These are phyloP conservation scores for Anarsia innoxiella DNA, from an alignment of 2,888 invertebrate species.

Conservation along the genomic window DNA sequence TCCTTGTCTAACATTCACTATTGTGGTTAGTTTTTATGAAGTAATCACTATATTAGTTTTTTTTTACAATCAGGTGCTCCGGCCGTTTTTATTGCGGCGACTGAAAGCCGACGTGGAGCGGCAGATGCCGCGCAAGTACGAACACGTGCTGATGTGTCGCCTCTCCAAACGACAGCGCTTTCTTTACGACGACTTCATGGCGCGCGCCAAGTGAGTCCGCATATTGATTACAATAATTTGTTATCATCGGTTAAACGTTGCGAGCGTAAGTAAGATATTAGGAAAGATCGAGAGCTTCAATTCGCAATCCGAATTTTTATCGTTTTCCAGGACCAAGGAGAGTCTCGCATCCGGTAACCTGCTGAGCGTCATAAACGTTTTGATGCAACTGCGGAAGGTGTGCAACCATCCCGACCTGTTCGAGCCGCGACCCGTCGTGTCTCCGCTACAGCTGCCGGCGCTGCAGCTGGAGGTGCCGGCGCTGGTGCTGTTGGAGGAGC, in stretches of 20 bases:
- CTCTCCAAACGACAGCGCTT: conserved; percentile 96
- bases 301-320: too few species aligned
- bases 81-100: conserved; percentile 94
- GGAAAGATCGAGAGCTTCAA: too few species aligned
- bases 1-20: too few species aligned
- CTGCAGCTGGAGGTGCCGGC: conserved; percentile 83
- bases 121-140: conserved; percentile 96
- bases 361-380: conserved; percentile 94
- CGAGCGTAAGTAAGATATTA: too few species aligned
- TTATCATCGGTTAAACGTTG: too few species aligned
- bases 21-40: too few species aligned
- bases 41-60: too few species aligned
- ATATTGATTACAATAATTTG: neutral
- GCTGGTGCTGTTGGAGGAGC: conserved; percentile 78
- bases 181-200: conserved; percentile 99
- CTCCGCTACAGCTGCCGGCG: conserved; percentile 93
- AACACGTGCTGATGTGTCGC: conserved; percentile 94
- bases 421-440: conserved; percentile 95
- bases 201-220: conserved; percentile 88
- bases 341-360: conserved; percentile 94
- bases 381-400: conserved; percentile 98
- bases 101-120: conserved; percentile 97
- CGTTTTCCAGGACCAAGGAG: conserved; percentile 87
- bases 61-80: conserved; percentile 73
- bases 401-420: conserved; percentile 99